Conservation (phyloP, 2,888 invertebrate species). For the Hartigia nigra region DNA sequence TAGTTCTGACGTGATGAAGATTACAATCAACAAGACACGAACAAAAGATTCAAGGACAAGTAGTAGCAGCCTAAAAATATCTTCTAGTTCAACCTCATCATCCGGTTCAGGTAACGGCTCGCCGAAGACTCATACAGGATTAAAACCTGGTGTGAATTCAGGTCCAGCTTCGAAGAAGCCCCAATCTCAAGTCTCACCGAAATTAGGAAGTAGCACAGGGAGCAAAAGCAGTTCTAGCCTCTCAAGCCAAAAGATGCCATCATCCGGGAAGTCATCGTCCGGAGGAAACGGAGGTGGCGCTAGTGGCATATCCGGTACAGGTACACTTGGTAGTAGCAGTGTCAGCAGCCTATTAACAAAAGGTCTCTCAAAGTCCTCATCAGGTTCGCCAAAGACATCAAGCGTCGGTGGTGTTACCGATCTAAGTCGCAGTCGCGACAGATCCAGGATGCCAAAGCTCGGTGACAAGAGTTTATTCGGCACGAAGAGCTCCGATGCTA, state of each 20-base stretch:
- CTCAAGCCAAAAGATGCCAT: slow-evolving; percentile 53
- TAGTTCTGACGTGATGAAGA: slow-evolving; percentile 89
- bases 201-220: slow-evolving; percentile 33
- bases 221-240: slow-evolving; percentile 57
- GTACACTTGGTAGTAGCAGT: background rate
- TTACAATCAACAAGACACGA: slow-evolving; percentile 90
- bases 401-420: slow-evolving; percentile 69
- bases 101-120: slow-evolving; percentile 70
- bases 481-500: slow-evolving; percentile 69
- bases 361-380: slow-evolving; percentile 55
- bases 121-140: slow-evolving; percentile 83
- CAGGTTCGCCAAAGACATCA: slow-evolving; percentile 73
- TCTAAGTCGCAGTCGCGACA: slow-evolving; percentile 73
- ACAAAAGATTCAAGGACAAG: slow-evolving; percentile 71
- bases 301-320: slow-evolving; percentile 32
- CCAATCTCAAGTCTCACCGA: slow-evolving; percentile 67
- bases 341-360: slow-evolving; percentile 31
- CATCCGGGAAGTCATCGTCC: slow-evolving; percentile 53
- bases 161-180: slow-evolving; percentile 88
- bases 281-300: slow-evolving; percentile 44
- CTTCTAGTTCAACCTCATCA: slow-evolving; percentile 64
- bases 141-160: slow-evolving; percentile 87
- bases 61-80: slow-evolving; percentile 53
- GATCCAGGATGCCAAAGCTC: slow-evolving; percentile 71
- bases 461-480: slow-evolving; percentile 76